Conservation (phyloP, 2,113 vertebrate species). For the Nettapus auritus region DNA sequence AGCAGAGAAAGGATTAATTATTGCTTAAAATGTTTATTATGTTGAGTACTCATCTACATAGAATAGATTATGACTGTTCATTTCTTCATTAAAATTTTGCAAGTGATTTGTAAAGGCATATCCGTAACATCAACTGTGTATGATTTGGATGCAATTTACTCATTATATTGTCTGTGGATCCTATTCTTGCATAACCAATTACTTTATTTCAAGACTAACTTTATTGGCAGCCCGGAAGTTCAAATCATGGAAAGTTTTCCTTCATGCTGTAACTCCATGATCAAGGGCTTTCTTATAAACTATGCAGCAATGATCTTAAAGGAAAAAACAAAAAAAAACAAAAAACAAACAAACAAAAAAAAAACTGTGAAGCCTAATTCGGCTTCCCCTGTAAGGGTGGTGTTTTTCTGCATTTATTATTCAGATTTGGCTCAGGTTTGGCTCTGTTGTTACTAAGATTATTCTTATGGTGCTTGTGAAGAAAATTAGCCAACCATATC, state of each 20-base stretch:
- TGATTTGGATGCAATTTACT: conserved; percentile 10
- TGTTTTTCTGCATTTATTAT: background rate
- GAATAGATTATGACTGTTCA: background rate
- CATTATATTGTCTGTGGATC: background rate
- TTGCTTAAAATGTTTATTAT: background rate
- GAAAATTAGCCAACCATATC: background rate
- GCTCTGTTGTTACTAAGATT: background rate
- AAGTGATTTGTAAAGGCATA: background rate
- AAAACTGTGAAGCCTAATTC: background rate
- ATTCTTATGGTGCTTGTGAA: background rate
- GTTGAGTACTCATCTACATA: background rate
- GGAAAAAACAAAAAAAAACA: background rate
- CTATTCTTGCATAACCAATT: background rate
- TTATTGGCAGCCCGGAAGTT: background rate
- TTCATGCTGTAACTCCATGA: background rate
- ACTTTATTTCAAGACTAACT: background rate
- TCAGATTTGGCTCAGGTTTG: background rate
- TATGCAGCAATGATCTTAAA: background rate
- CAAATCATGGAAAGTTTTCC: background rate
- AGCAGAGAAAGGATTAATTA: background rate
- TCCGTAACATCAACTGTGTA: background rate
- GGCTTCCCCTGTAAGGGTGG: background rate
- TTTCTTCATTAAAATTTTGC: background rate
- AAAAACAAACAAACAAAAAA: too few relatives aligned
- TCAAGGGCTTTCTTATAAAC: background rate